Evolutionary conservation across 2,113 vertebrate species (phyloP), one percentile per base, ranked within the genome.

Genomic region (mouse (Mus musculus)): DNA sequence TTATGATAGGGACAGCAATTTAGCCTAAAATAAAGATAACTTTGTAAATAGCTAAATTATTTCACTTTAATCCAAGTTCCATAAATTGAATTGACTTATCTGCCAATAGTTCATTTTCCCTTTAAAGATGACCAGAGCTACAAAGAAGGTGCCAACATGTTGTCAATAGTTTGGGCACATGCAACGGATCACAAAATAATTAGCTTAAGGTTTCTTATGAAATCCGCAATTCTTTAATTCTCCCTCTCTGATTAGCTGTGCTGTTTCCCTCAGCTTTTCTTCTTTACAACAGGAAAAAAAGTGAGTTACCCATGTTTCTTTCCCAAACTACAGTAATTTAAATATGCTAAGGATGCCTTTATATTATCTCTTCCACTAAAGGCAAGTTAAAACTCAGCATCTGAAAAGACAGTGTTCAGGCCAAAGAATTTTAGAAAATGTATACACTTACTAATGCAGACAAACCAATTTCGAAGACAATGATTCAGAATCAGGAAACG

Each of bases 381-480:
- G 76, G 72, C 36, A 69, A 77, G 30, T 97, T 98, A 91, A 94
- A 97, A 97, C 69, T 91, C 26, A 16, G 76, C 88, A 97, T 78
- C 75, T 92, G 90, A 85, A 96, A 97, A 97, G 96, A 54, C 26
- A 90, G 89, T 96, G 80, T 96, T 96, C 89, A 96, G 95, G 97
- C 73, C 80, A 89, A 86, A 98, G 80, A 97, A 91, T 87, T 94
- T 96, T 95, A 96, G 92, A 96, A 98, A 95, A 96, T 78, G 19
- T 39, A 86, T 92, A 7, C 93, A 97, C 72, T 96, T 80, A 89
- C 93, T 78, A 95, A 63, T 95, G 71, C 7, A 97, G 73, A 97
- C 95, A 98, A 97, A 98, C 97, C 97, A 98, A 95, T 76, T 84
- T 88, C 92, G 84, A 97, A 97, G 97, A 94, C 46, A 97, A 98